These are phyloP conservation scores for Scarus forsteni DNA, from an alignment of 2,797 vertebrate genomes.

Conservation along the genomic window DNA sequence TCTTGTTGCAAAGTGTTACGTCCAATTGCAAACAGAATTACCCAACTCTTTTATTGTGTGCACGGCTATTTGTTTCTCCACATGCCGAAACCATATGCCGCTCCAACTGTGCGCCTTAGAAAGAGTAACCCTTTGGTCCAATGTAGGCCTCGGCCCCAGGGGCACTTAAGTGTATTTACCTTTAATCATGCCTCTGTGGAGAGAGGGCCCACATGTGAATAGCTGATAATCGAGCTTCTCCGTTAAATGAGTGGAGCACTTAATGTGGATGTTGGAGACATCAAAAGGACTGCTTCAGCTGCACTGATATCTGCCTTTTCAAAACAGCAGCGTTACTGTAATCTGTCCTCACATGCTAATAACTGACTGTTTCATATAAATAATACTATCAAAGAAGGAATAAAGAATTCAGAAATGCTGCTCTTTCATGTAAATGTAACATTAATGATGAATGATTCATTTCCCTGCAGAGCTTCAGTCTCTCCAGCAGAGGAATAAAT, in stretches of 20 bases:
- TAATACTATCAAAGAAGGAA: too few relatives aligned
- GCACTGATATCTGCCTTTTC: conserved; percentile 17
- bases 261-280: conserved; percentile 21
- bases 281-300: conserved; percentile 35
- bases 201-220: conserved; percentile 61
- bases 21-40: conserved; percentile 78
- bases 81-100: conserved; percentile 73
- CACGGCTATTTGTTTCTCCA: conserved; percentile 67
- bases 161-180: conserved; percentile 74
- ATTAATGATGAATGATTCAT: conserved; percentile 35
- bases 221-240: conserved; percentile 52
- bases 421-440: conserved; percentile 20
- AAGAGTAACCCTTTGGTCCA: conserved; percentile 53
- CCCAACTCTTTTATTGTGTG: conserved; percentile 63
- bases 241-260: conserved; percentile 34
- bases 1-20: conserved; percentile 68
- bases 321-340: conserved; percentile 21
- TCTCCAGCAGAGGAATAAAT: conserved; percentile 11
- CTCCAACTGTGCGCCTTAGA: conserved; percentile 58
- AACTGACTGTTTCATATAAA: background rate
- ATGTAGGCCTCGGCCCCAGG: conserved; percentile 63
- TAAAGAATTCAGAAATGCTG: too few relatives aligned
- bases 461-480: conserved; percentile 29
- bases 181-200: conserved; percentile 71
- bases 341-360: conserved; percentile 33